Evolutionary conservation across 2,888 invertebrate genomes (phyloP).

Genomic region (Leptinotarsa tumamoca): DNA sequence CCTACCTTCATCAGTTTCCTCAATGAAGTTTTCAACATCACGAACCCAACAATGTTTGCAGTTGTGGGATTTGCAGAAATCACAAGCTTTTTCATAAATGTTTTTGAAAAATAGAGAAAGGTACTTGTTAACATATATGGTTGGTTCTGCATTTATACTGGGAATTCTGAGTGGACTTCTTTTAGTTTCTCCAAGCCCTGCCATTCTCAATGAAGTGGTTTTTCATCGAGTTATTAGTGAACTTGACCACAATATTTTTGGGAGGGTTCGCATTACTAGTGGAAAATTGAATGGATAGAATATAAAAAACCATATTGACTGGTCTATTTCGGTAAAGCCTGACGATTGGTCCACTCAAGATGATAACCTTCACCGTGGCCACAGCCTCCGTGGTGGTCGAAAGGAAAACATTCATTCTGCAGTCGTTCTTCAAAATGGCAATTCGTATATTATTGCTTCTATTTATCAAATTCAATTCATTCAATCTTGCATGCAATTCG

Average conservation of each 20-base stretch:
- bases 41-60: slow-evolving; percentile 11
- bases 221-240: too few relatives aligned
- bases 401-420: too few relatives aligned
- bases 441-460: background rate
- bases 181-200: background rate
- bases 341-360: too few relatives aligned
- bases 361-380: too few relatives aligned
- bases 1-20: slow-evolving; percentile 4
- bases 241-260: too few relatives aligned
- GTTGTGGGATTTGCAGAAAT: background rate
- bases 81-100: background rate
- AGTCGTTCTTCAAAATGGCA: background rate
- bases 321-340: too few relatives aligned
- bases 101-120: slow-evolving; percentile 10
- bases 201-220: too few relatives aligned
- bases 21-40: slow-evolving; percentile 1
- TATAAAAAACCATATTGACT: too few relatives aligned
- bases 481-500: background rate
- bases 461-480: background rate
- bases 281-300: too few relatives aligned
- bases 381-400: too few relatives aligned
- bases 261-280: too few relatives aligned
- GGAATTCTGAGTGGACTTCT: background rate
- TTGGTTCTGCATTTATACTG: slow-evolving; percentile 7
- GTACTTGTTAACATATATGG: background rate